Base-by-base conservation (phyloP, 2,888 invertebrate genomes). In the Thymelicus acteon region DNA sequence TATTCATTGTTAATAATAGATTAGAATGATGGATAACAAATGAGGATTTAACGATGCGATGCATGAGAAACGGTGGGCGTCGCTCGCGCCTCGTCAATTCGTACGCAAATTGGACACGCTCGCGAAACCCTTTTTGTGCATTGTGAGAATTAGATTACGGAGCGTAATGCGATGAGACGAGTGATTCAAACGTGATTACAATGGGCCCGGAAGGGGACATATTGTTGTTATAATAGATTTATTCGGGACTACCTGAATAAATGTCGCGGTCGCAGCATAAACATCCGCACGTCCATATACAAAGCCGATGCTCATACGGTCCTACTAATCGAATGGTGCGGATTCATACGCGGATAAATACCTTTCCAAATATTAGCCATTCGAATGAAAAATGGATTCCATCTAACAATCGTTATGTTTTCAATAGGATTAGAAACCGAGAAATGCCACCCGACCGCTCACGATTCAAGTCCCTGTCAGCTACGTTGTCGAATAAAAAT, bases 341-440 rank as follows among this genome's bases (percentile, higher is more conserved):
- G 82, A 86, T 83, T 85, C 85, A 83, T 85, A 87, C 88, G 84
- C 85, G 85, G 85, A 90, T 88, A 91, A 92, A 93, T 91, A 92
- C 87, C 91, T 91, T 92, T 93, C 92, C 88, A 91, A 93, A 93
- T 92, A 92, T 93, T 93, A 92, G 92, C 90, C 91, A 86, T 91
- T 86, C 82, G 87, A 88, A 91, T 93, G 92, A 92, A 92, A 91
- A 91, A 93, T 92, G 89, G 88, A 83, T 80, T 81, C 78, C 82
- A 83, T 82, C 85, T 81, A 79, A 83, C 82, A 80, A 84, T 81
- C 83, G 86, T 89, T 89, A 88, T 91, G 76, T 82, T 83, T 81
- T 89, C 85, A 90, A 92, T 92, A 82, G 92, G 92, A 92, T 92
- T 92, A 92, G 86, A 85, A 87, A 88, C 88, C 90, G 86, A 89